These are phyloP conservation scores for Phalacrocorax brasilianus DNA, from an alignment of 2,113 vertebrate genomes.

Conservation along the genomic window DNA sequence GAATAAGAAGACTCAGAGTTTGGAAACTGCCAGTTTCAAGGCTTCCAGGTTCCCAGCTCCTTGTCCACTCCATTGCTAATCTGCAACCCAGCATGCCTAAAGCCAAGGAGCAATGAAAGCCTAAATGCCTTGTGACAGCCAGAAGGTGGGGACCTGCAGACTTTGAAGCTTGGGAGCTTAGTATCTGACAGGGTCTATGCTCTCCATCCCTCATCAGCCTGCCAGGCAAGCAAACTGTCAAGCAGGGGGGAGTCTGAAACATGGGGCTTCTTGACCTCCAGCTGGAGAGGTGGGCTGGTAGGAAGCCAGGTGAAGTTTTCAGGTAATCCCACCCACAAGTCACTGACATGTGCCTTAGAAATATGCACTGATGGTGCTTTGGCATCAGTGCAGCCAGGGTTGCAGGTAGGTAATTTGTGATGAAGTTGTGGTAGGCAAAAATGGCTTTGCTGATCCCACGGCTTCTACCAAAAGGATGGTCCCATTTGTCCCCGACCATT, in stretches of 20 bases:
- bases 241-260: not conserved
- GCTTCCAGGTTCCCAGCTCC: not conserved
- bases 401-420: not conserved
- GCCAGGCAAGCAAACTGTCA: not conserved
- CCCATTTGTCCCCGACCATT: fast-evolving
- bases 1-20: not conserved
- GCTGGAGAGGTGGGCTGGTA: not conserved
- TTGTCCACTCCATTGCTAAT: not conserved
- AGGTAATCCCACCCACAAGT: not conserved
- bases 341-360: not conserved
- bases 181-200: not conserved
- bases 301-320: not conserved
- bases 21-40: not conserved
- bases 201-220: not conserved
- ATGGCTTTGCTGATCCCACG: not conserved
- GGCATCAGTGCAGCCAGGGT: not conserved
- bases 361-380: not conserved
- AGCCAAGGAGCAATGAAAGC: not conserved
- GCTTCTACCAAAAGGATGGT: not conserved
- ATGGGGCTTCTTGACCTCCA: not conserved
- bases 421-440: not conserved
- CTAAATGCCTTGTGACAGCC: not conserved
- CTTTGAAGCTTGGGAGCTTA: not conserved
- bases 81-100: not conserved
- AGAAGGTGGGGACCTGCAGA: not conserved